Evolutionary conservation across 2,113 vertebrate species (phyloP).

Genomic region (Propithecus coquereli): DNA sequence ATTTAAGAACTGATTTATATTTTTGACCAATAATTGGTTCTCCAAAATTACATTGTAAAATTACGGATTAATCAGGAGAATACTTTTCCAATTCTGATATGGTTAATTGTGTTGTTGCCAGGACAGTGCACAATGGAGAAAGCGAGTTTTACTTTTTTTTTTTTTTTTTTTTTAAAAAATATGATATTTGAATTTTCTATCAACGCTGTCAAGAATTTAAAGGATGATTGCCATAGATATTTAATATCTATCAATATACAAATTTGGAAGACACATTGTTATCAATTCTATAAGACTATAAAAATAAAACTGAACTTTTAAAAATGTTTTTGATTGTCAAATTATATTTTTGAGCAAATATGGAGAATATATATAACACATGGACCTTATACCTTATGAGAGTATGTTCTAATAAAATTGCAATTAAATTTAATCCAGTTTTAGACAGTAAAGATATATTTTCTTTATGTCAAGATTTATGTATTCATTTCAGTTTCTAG

Average conservation of each 20-base stretch:
- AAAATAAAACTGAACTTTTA: constrained; percentile 23
- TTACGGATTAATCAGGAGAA: not conserved
- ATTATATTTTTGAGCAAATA: constrained; percentile 29
- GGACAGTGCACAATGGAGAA: not conserved
- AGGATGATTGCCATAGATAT: not conserved
- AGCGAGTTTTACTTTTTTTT: not conserved
- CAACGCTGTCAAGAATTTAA: constrained; percentile 32
- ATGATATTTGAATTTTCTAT: constrained; percentile 40
- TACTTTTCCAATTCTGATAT: not conserved
- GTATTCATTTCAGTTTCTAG: not conserved
- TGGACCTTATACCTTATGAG: not conserved
- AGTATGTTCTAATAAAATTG: constrained; percentile 35
- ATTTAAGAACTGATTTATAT: constrained; percentile 9
- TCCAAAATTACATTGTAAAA: constrained; percentile 28
- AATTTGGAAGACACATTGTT: constrained; percentile 15
- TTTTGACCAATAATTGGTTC: not conserved
- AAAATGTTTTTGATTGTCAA: not conserved
- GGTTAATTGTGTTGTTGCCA: not conserved
- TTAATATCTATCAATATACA: not conserved
- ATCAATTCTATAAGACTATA: not conserved
- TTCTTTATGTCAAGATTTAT: not conserved
- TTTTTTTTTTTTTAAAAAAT: not conserved
- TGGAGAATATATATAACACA: not conserved
- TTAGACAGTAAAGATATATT: constrained; percentile 28
- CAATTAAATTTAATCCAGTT: constrained; percentile 8